phyloP scores from a whole-genome alignment of 1,140 invertebrate genomes.

The Bombus vancouverensis region DNA sequence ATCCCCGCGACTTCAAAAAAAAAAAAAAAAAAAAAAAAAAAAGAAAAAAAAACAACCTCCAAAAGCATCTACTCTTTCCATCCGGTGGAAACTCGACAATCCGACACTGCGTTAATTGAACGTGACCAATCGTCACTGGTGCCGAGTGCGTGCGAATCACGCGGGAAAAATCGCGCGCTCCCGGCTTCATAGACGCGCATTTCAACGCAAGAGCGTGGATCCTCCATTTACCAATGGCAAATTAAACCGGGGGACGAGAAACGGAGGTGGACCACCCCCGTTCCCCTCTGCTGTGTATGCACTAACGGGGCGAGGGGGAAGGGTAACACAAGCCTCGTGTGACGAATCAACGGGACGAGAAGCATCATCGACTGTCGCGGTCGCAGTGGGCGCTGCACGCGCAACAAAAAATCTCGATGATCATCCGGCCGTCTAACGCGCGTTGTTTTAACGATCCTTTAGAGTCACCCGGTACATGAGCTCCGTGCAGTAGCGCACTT shows the following conservation, averaged over 20 bases:
- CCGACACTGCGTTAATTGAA: constrained; percentile 28
- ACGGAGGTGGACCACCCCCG: neutral
- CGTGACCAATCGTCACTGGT: neutral
- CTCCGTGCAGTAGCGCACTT: constrained; percentile 76
- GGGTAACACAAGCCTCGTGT: neutral
- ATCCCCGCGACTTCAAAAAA: neutral
- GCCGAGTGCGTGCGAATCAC: neutral
- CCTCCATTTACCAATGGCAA: constrained; percentile 30
- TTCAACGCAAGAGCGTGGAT: neutral
- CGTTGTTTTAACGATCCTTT: constrained; percentile 57
- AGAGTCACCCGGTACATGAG: constrained; percentile 72
- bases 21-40: neutral
- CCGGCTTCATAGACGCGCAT: neutral
- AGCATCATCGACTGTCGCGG: constrained; percentile 41
- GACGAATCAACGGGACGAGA: neutral
- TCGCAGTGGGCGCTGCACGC: neutral
- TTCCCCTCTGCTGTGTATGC: neutral
- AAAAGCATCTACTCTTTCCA: neutral
- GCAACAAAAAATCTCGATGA: constrained; percentile 44
- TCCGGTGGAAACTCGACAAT: neutral
- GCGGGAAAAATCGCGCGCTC: neutral
- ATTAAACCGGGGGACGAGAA: constrained; percentile 4
- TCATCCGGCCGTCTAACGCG: constrained; percentile 21
- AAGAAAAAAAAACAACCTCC: neutral
- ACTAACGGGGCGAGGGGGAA: neutral